These are phyloP conservation scores for Platorchestia sp. DNA, from an alignment of 1,140 invertebrate species.

Conservation along the genomic window DNA sequence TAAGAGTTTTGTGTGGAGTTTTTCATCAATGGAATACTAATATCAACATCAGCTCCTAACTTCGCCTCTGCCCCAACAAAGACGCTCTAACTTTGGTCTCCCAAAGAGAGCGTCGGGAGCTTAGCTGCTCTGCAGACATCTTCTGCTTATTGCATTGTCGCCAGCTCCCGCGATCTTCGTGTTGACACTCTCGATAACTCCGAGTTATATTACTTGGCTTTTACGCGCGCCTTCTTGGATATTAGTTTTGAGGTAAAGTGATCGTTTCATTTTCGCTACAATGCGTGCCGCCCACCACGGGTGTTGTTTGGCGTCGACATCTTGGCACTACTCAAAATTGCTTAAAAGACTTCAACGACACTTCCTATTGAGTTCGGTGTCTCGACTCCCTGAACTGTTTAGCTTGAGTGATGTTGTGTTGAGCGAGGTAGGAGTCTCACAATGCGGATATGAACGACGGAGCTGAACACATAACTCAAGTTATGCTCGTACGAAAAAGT, in stretches of 20 bases:
- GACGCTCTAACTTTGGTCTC: background rate
- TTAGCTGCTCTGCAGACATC: conserved; percentile 14
- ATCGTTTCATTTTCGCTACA: background rate
- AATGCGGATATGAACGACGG: background rate
- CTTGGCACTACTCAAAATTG: background rate
- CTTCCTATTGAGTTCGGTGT: background rate
- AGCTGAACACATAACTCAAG: background rate
- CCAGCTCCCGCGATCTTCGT: background rate
- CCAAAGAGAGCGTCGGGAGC: conserved; percentile 18
- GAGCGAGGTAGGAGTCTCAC: background rate
- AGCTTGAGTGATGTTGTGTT: background rate
- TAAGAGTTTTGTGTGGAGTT: conserved; percentile 41
- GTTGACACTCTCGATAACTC: conserved; percentile 6
- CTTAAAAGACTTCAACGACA: background rate
- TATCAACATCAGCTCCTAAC: conserved; percentile 1
- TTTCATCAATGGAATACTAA: conserved; percentile 55
- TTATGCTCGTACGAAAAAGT: background rate
- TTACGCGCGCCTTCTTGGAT: background rate
- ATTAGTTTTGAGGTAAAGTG: background rate
- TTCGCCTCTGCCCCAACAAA: conserved; percentile 33
- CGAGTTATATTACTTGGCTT: conserved; percentile 1
- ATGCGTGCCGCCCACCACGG: background rate
- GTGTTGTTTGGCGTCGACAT: background rate
- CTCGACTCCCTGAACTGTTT: background rate
- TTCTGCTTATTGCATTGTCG: conserved; percentile 16